Percentiles rank a stretch among this genome's conserved stretches.
Conservation (phyloP, 2,113 vertebrate species). For the Enhydra lutris region DNA sequence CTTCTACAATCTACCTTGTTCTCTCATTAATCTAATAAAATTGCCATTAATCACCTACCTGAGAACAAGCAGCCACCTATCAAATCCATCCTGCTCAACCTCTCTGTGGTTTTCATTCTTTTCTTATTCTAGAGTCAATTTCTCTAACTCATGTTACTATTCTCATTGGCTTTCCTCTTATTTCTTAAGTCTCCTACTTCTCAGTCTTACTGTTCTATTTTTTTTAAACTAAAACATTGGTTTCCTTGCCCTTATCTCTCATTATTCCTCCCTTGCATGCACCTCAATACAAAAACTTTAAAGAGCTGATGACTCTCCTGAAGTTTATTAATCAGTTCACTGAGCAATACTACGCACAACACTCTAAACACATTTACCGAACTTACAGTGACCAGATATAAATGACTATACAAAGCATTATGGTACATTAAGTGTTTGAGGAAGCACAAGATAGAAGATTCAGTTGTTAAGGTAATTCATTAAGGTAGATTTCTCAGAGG, state of each 20-base stretch:
- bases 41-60: neutral
- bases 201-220: neutral
- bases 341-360: constrained; percentile 7
- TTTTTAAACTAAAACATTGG: neutral
- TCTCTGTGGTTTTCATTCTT: neutral
- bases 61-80: neutral
- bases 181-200: neutral
- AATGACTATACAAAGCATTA: constrained; percentile 47
- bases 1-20: neutral
- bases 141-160: neutral
- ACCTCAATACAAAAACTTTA: constrained; percentile 14
- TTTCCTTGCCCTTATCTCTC: neutral
- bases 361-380: constrained; percentile 42
- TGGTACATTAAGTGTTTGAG: constrained; percentile 65
- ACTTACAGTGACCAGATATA: constrained; percentile 47
- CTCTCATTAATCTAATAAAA: neutral
- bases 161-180: neutral
- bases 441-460: constrained; percentile 52
- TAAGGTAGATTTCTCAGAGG: constrained; percentile 62
- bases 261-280: neutral
- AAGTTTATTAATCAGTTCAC: constrained; percentile 53
- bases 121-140: neutral
- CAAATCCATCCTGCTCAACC: neutral
- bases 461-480: constrained; percentile 57
- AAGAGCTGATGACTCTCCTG: neutral